Evolutionary conservation across 2,888 invertebrate species (phyloP), one percentile per base, ranked within the genome.

Genomic region (Auanema freiburgensis): DNA sequence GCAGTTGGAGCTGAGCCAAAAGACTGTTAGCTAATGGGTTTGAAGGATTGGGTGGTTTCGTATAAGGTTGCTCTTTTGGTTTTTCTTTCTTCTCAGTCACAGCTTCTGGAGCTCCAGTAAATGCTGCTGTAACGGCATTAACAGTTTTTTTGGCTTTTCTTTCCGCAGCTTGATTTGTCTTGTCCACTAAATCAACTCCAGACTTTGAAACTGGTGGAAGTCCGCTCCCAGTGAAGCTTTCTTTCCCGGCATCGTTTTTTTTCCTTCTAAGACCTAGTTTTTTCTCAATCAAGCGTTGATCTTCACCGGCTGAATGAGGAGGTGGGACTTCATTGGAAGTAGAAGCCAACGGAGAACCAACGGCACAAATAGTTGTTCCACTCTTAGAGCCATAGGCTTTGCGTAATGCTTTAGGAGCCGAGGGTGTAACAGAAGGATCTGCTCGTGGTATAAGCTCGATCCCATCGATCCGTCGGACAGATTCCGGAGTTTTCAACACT

Each of bases 121-220:
- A 82, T 0, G 82, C 82, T 0, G 82, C 82, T 0, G 79, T 68
- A 1, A 82, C 78, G 0, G 80, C 82, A 54, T 83, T 79, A 24
- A 83, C 76, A 1, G 82, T 82, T 57, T 78, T 79, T 57, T 83
- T 82, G 2, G 82, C 82, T 40, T 71, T 59, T 16, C 77, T 74
- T 18, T 82, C 81, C 33, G 80, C 80, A 1, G 78, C 68, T 11
- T 72, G 71, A 51, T 71, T 68, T 25, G 69, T 69, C 4, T 43
- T 59, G 11, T 67, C 73, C n/a, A 66, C 59, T 5, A 65, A 25
- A 25, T 74, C 76, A 8, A 72, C 67, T 10, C 76, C 76, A 24
- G 74, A 74, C 44, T 76, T 76, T 0, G 69, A 69, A 0, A 64
- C 65, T 0, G 60, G 24, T 8, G 65, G 41, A 14, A 65, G 21